Evolutionary conservation across 2,888 invertebrate genomes (phyloP), one percentile per base, ranked within the genome.

Genomic region (Agrochola circellaris): DNA sequence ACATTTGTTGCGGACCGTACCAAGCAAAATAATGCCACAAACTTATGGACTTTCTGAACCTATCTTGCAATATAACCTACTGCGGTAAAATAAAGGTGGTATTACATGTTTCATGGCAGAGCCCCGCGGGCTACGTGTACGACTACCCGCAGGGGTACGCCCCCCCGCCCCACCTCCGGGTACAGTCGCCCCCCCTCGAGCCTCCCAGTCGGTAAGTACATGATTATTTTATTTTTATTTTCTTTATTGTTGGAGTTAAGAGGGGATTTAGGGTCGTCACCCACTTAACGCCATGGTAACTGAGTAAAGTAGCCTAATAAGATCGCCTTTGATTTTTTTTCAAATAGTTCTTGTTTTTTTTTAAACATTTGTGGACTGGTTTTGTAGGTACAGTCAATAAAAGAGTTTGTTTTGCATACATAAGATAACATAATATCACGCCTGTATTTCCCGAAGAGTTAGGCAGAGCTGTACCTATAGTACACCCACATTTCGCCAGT

Each of bases 81-180:
- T 76, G 81, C 86, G 75, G 84, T 76, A 76, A 81, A 86, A 85
- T 84, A 84, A 84, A 84, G 75, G 82, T 85, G 71, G 79, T 79
- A 72, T 82, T 82, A 85, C 42, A 82, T 85, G 82, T 82, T 86
- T 82, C 77, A 77, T 73, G 60, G 74, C 91, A 96, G 96, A 95
- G 93, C 82, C 95, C 95, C n/a, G 94, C 93, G 3, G 95, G 94
- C 15, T 96, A 93, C 83, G 94, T 96, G 51, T 96, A 96, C 88
- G 96, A 96, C 92, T 96, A 96, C 86, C 96, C 96, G 2, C 96
- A 96, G 85, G 96, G 96, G 2, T 96, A 96, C 83, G 94, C 95
- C 0, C 96, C 96, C 0, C 96, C 96, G 0, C 93, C 96, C 2
- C 94, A 96, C 83, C 89, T 96, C 74, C 91, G 96, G 67, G 96